phyloP scores from a whole-genome alignment of 2,113 vertebrate genomes.

The Tretioscincus oriximinensis region DNA sequence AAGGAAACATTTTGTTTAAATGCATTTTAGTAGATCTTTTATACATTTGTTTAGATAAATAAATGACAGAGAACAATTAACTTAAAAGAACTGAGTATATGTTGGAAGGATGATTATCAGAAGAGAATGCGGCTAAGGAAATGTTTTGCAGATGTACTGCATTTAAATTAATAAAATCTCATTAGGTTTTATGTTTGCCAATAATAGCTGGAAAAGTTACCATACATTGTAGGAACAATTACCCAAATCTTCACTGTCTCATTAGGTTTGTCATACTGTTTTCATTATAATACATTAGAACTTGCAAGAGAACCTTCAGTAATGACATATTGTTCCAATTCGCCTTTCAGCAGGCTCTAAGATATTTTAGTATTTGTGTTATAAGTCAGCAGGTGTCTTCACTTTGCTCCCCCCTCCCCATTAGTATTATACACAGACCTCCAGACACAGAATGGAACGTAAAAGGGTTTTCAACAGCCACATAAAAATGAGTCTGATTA shows the following conservation, averaged over 20 bases:
- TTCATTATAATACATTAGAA: slow-evolving; percentile 90
- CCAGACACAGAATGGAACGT: slow-evolving; percentile 85
- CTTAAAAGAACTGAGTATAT: slow-evolving; percentile 76
- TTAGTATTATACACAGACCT: slow-evolving; percentile 86
- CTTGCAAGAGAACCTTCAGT: slow-evolving; percentile 88
- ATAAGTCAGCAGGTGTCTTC: slow-evolving; percentile 92
- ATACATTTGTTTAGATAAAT: slow-evolving; percentile 61
- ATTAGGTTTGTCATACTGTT: slow-evolving; percentile 93
- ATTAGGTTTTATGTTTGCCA: slow-evolving; percentile 89
- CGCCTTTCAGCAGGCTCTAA: slow-evolving; percentile 82
- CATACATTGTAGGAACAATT: slow-evolving; percentile 79
- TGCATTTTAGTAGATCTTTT: slow-evolving; percentile 66
- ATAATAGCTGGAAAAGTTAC: slow-evolving; percentile 84
- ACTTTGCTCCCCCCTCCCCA: slow-evolving; percentile 81
- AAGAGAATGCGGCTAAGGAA: slow-evolving; percentile 77
- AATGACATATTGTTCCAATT: slow-evolving; percentile 91
- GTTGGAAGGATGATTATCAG: slow-evolving; percentile 77
- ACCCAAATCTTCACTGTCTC: slow-evolving; percentile 84
- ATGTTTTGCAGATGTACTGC: slow-evolving; percentile 84
- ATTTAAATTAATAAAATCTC: slow-evolving; percentile 88
- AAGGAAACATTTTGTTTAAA: slow-evolving; percentile 56
- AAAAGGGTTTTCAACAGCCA: slow-evolving; percentile 82
- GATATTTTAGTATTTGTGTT: slow-evolving; percentile 87
- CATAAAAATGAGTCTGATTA: slow-evolving; percentile 86
- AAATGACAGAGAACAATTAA: slow-evolving; percentile 75